phyloP scores from a whole-genome alignment of 2,888 invertebrate species.

The Chymomyza amoena region DNA sequence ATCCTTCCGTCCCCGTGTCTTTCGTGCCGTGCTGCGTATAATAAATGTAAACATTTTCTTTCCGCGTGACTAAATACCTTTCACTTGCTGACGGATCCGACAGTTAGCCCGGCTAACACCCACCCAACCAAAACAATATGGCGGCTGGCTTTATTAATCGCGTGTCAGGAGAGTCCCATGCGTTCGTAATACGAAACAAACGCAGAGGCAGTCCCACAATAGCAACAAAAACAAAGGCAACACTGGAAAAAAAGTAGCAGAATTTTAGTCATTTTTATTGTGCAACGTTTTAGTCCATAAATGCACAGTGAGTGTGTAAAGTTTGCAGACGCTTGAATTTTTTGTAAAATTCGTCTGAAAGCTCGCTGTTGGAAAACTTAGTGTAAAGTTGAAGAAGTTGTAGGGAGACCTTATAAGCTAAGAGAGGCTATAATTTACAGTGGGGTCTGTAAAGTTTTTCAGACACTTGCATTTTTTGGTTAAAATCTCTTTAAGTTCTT shows the following conservation, averaged over 20 bases:
- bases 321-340: too few relatives aligned
- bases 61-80: constrained; percentile 71
- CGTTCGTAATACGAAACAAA: constrained; percentile 54
- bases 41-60: constrained; percentile 70
- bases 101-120: constrained; percentile 42
- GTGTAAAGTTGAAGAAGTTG: too few relatives aligned
- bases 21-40: constrained; percentile 41
- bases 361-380: too few relatives aligned
- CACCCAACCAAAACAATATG: constrained; percentile 5
- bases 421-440: too few relatives aligned
- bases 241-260: constrained; percentile 30
- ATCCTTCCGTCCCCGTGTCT: neutral
- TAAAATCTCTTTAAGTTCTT: too few relatives aligned
- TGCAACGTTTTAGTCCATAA: constrained; percentile 34
- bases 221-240: neutral
- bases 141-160: constrained; percentile 60
- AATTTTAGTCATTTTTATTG: constrained; percentile 29
- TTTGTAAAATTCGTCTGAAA: too few relatives aligned
- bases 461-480: too few relatives aligned
- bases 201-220: neutral
- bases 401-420: too few relatives aligned
- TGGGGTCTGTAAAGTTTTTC: too few relatives aligned
- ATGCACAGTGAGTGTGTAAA: too few relatives aligned
- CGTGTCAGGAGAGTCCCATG: constrained; percentile 64
- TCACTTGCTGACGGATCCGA: constrained; percentile 65